These are phyloP conservation scores for Calliopum simillimum DNA, from an alignment of 2,888 invertebrate species.

Conservation along the genomic window DNA sequence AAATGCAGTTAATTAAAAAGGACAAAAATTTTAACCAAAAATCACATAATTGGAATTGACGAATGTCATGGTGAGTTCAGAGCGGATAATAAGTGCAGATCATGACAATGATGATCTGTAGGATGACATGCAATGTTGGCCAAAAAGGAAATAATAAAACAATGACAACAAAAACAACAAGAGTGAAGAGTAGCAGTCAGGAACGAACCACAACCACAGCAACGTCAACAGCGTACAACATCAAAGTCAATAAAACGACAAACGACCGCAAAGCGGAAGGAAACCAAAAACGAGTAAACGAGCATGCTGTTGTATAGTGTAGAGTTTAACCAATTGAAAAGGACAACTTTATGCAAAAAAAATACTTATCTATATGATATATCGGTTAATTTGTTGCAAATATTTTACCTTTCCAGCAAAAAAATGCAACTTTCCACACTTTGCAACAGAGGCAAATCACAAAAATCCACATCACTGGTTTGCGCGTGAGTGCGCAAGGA, in stretches of 20 bases:
- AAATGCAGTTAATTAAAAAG: not conserved
- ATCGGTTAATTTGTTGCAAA: no score
- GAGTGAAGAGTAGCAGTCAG: no score
- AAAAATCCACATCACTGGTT: no score
- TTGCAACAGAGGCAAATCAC: no score
- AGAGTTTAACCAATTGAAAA: no score
- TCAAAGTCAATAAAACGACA: slow-evolving; percentile 10
- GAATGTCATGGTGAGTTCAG: not conserved
- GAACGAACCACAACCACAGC: not conserved
- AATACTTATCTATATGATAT: no score
- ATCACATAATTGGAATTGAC: not conserved
- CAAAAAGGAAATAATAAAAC: not conserved
- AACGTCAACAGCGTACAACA: not conserved
- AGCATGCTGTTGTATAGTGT: no score
- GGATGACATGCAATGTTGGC: no score
- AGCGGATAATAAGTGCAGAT: not conserved
- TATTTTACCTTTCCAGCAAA: no score
- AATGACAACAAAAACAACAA: not conserved
- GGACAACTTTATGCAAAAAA: no score
- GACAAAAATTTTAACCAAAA: not conserved
- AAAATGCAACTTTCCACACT: no score
- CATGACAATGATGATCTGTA: not conserved
- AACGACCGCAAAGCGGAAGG: not conserved
- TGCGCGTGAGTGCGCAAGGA: not conserved
- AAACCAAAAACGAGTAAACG: not conserved